Conservation (phyloP, 2,113 vertebrate genomes). For the Triplophysa rosa region DNA sequence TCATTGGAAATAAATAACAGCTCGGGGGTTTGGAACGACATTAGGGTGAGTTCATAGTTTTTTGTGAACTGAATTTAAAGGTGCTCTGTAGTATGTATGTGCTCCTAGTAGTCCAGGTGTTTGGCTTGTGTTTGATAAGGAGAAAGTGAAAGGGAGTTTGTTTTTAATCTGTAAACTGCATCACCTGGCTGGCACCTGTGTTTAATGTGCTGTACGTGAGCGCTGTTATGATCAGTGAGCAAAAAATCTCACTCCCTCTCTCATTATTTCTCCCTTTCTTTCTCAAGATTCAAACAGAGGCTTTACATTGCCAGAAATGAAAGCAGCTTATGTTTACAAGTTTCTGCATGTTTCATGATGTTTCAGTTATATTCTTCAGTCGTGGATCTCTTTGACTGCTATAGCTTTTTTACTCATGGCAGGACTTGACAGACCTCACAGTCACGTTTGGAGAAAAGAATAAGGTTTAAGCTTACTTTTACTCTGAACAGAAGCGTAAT, state of each 20-base stretch:
- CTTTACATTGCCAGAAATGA: too few relatives aligned
- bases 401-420: too few relatives aligned
- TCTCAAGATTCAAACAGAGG: background rate
- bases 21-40: too few relatives aligned
- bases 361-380: too few relatives aligned
- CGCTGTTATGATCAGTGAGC: conserved; percentile 32
- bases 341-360: too few relatives aligned
- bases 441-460: too few relatives aligned
- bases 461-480: too few relatives aligned
- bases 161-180: conserved; percentile 10
- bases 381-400: too few relatives aligned
- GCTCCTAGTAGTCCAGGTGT: background rate
- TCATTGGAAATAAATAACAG: too few relatives aligned
- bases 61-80: background rate
- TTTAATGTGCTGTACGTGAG: conserved; percentile 3
- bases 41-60: too few relatives aligned
- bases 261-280: conserved; percentile 20
- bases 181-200: conserved; percentile 8
- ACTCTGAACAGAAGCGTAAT: background rate
- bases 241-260: background rate
- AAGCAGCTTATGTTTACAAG: too few relatives aligned
- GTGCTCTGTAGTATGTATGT: background rate
- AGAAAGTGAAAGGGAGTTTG: background rate
- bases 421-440: too few relatives aligned
- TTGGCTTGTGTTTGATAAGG: background rate